Base-by-base conservation (phyloP, 1,140 invertebrate species). In the Ditylenchus dipsaci region DNA sequence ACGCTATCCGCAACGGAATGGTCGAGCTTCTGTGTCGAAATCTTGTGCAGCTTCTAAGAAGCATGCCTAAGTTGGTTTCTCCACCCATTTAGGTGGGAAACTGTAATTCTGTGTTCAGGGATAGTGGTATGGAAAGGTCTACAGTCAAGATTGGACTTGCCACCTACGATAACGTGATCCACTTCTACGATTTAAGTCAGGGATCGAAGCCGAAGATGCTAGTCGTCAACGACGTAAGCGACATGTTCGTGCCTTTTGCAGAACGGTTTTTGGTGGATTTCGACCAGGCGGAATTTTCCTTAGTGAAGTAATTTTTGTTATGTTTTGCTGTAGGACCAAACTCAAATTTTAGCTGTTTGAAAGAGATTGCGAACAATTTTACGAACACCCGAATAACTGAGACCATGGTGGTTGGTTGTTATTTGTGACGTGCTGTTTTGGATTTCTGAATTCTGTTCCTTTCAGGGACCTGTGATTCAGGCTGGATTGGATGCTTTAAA, bases 191-290 rank as follows among this genome's bases (percentile, higher is more conserved):
- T 83, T 88, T 97, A 38, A 87, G 88, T 69, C 87, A 84, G 43
- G 86, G 93, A 65, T 91, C 89, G 15, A 90, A 92, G 79, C 93
- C 92, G 0, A 91, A 94, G 86, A 97, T 97, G 94, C 87, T 97
- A 86, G 90, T 96, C n/a, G 93, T 97, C 0, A 91, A 92, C 9
- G 95, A 98, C 85, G 88, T 95, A 33, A 87, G 91, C 45, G 95
- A 97, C 83, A 91, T 97, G 87, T 98, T 99, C 85, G 94, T 97
- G 87, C 95, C 95, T 0, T 85, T 97, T 49, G 86, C 96, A n/a
- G 92, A 95, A 84, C 95, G 95, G 13, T 96, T 97, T 83, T 87
- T 99, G 0, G 91, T 90, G 66, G 88, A 90, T 75, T 86, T 90
- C 0, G 89, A 89, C 68, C 90, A 95, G 83, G 91, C 91, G 23